phyloP scores from a whole-genome alignment of 2,888 invertebrate species.

The Drosophila prolongata region DNA sequence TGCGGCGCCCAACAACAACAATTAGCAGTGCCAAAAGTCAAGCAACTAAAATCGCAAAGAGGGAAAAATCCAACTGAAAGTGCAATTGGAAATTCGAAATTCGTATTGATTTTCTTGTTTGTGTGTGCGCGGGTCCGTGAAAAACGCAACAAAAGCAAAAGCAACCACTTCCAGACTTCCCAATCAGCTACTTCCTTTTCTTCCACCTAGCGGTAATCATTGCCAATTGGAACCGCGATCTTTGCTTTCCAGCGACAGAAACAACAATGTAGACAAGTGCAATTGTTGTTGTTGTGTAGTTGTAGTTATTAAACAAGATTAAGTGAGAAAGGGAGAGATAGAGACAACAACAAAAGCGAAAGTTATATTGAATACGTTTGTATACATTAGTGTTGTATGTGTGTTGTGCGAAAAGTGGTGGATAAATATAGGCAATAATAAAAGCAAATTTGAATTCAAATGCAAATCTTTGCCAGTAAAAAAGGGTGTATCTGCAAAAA shows the following conservation, averaged over 20 bases:
- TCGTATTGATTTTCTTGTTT: slow-evolving; percentile 66
- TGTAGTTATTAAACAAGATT: slow-evolving; percentile 36
- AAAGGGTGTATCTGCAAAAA: slow-evolving; percentile 16
- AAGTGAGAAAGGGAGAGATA: slow-evolving; percentile 2
- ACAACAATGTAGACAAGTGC: slow-evolving; percentile 42
- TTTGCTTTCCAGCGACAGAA: slow-evolving; percentile 5
- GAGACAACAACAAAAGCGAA: slow-evolving; percentile 56
- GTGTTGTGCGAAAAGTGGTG: slow-evolving; percentile 56
- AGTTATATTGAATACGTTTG: slow-evolving; percentile 46
- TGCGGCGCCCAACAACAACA: slow-evolving; percentile 2
- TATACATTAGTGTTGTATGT: slow-evolving; percentile 13
- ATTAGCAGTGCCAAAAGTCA: slow-evolving; percentile 3
- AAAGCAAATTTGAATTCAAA: slow-evolving; percentile 24
- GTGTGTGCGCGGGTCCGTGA: slow-evolving; percentile 37
- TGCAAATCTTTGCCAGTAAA: slow-evolving; percentile 18
- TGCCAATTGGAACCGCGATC: slow-evolving; percentile 28
- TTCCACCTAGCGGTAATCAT: slow-evolving; percentile 34
- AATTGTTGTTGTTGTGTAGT: slow-evolving; percentile 28
- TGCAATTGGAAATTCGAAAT: slow-evolving; percentile 13
- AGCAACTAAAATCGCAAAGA: background rate
- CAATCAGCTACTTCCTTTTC: slow-evolving; percentile 16
- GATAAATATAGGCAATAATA: slow-evolving; percentile 41
- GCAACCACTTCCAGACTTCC: slow-evolving; percentile 56
- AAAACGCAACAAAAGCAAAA: slow-evolving; percentile 43
- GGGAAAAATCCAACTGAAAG: background rate